Evolutionary conservation across 1,140 invertebrate species (phyloP).

Genomic region (Drosophila nigrodunni): DNA sequence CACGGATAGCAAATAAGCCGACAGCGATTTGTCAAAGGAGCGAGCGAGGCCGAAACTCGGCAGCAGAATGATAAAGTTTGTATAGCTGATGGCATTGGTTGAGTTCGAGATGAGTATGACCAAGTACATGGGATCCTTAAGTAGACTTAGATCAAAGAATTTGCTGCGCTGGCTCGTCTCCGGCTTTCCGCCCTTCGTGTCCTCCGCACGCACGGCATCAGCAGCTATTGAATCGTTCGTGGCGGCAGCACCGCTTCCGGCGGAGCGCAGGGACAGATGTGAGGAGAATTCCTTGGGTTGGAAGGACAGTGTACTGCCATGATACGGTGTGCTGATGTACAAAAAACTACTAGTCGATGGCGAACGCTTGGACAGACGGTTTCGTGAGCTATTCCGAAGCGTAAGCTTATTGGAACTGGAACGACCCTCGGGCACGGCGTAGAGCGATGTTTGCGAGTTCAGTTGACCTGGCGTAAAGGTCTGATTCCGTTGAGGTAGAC

Average conservation of each 20-base stretch:
- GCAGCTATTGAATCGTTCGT: conserved; percentile 57
- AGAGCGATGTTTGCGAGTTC: conserved; percentile 87
- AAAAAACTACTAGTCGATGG: conserved; percentile 92
- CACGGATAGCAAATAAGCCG: conserved; percentile 90
- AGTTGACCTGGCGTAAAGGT: conserved; percentile 86
- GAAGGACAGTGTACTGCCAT: conserved; percentile 92
- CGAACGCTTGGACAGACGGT: conserved; percentile 86
- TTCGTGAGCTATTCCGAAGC: conserved; percentile 71
- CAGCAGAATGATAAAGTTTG: conserved; percentile 92
- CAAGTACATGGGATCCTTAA: conserved; percentile 92
- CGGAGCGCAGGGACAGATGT: conserved; percentile 90
- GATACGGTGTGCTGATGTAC: conserved; percentile 93
- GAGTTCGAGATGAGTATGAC: conserved; percentile 93
- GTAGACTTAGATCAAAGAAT: conserved; percentile 90
- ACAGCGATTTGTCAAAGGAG: conserved; percentile 89
- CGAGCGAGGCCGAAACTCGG: conserved; percentile 90
- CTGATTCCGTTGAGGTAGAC: conserved; percentile 77
- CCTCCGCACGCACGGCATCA: conserved; percentile 45
- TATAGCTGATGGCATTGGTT: conserved; percentile 93
- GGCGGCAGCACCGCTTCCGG: conserved; percentile 64
- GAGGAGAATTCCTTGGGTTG: conserved; percentile 91
- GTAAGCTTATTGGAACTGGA: conserved; percentile 72
- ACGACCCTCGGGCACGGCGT: conserved; percentile 86
- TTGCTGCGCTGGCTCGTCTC: conserved; percentile 85
- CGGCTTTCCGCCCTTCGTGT: conserved; percentile 59